Evolutionary conservation across 2,888 invertebrate genomes (phyloP).

Genomic region (Vannuccia rotundouncinata): DNA sequence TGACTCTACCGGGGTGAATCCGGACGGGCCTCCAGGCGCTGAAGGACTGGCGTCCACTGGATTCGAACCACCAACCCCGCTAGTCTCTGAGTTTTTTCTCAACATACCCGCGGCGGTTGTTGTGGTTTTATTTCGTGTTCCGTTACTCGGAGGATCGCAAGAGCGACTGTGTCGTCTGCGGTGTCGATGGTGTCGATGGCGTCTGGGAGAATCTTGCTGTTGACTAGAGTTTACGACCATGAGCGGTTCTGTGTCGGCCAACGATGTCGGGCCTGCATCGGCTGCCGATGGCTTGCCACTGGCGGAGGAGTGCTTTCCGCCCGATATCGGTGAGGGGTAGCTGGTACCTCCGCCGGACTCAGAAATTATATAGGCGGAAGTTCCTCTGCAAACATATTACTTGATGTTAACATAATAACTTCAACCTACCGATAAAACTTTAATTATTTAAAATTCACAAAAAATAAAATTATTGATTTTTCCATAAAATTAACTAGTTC

Average conservation of each 20-base stretch:
- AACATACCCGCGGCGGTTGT: neutral
- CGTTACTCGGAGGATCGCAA: neutral
- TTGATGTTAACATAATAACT: neutral
- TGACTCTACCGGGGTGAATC: neutral
- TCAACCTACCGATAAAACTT: too few relatives aligned
- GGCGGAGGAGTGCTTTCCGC: neutral
- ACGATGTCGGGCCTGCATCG: too few relatives aligned
- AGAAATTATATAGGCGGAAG: neutral
- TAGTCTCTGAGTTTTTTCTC: neutral
- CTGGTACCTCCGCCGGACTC: neutral
- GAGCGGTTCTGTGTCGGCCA: too few relatives aligned
- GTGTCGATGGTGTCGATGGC: neutral
- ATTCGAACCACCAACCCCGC: neutral
- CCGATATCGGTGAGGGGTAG: neutral
- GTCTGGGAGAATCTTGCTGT: neutral
- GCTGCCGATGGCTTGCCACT: neutral
- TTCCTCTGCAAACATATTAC: neutral
- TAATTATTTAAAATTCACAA: too few relatives aligned
- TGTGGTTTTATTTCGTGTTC: too few relatives aligned
- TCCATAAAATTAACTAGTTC: too few relatives aligned
- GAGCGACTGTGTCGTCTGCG: slow-evolving; percentile 1
- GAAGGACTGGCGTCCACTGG: neutral
- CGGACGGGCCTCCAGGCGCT: neutral
- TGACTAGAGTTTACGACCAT: too few relatives aligned
- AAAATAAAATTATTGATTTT: too few relatives aligned